Base-by-base conservation (phyloP, 35 echinoderm and acorn worm species). In the Apostichopus californicus region DNA sequence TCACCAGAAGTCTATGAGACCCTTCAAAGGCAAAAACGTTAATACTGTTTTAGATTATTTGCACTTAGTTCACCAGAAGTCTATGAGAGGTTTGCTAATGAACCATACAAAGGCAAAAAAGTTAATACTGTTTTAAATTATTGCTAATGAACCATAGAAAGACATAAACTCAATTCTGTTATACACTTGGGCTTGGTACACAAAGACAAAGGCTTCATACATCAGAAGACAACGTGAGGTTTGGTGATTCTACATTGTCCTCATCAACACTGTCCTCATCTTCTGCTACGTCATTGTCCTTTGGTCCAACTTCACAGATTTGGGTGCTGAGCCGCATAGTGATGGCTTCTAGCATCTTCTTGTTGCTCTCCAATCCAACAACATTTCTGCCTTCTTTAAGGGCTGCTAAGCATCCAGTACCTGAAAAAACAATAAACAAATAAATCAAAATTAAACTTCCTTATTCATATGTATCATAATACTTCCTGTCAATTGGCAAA, bases 351-450 rank as follows among this genome's bases (percentile, higher is more conserved):
- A 80, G 22, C 25, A 26, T 80, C 14, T n/a, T 26, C 78, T 26
- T 26, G 34, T 80, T 12, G 20, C 9, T n/a, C 26, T 80, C 78
- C 23, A 46, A 80, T 25, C 20, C 22, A 25, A 80, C 20, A 26
- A 80, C 78, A 80, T 26, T 26, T 26, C 78, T 80, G 78, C 13
- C 46, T 80, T 80, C 78, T 26, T 6, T n/a, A 22, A 80, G 78
- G 78, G 78, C 78, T 80, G 78, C 78, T 80, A 80, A 80, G 34
- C 78, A 80, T 80, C 78, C 78, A 46, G 78, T 80, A 7, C 22
- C 78, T 80, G 8, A 80, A 80, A 80, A 54, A 80, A 52, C 14
- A 68, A 68, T 68, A 68, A 68, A 18, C 11, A 68, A 68, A 18
- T 11, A 11, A 68, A 14, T 18, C 11, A 68, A 11, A 68, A 68